Evolutionary conservation across 2,888 invertebrate species (phyloP).

Genomic region (Pelosia muscerda): DNA sequence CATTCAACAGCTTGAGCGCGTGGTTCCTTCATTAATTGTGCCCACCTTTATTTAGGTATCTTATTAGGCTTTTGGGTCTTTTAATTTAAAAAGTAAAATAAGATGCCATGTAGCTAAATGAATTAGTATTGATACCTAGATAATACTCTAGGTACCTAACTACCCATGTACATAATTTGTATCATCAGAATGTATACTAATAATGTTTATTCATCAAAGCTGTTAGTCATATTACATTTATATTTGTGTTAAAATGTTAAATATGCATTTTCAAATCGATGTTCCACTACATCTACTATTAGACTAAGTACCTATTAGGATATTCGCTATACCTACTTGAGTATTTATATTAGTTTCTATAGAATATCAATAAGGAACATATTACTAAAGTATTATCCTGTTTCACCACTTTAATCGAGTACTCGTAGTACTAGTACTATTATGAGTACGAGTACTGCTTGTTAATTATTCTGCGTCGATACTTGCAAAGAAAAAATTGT

Average conservation of each 20-base stretch:
- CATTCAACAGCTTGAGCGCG: too few relatives aligned
- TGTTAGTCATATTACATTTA: neutral
- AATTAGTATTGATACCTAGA: neutral
- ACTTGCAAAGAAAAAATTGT: neutral
- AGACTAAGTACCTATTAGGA: neutral
- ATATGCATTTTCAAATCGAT: neutral
- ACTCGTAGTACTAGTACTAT: too few relatives aligned
- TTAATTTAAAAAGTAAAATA: neutral
- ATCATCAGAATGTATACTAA: neutral
- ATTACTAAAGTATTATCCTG: neutral
- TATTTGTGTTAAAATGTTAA: neutral
- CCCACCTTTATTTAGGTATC: too few relatives aligned
- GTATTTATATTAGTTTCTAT: conserved; percentile 1
- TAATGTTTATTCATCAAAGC: neutral
- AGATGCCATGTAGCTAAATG: too few relatives aligned
- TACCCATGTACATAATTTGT: neutral
- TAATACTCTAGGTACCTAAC: neutral
- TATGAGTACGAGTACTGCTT: too few relatives aligned
- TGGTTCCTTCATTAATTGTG: too few relatives aligned
- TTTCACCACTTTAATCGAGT: conserved; percentile 2
- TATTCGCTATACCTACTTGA: neutral
- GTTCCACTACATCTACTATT: conserved; percentile 8
- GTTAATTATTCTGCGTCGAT: too few relatives aligned
- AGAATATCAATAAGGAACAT: neutral
- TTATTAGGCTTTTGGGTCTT: neutral